Conservation (phyloP, 2,797 vertebrate species). For the Pteropus rufus region DNA sequence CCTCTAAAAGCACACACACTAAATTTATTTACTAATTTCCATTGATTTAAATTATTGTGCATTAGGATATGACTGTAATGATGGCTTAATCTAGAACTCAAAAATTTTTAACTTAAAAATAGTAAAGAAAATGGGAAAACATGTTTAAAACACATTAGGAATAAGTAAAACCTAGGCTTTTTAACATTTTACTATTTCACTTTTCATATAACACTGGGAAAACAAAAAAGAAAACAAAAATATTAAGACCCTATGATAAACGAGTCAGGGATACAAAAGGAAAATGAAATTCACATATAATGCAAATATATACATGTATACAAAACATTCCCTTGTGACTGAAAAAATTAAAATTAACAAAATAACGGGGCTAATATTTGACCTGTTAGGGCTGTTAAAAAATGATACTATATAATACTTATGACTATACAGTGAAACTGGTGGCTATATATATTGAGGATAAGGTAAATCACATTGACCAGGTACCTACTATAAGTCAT, state of each 20-base stretch:
- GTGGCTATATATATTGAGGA: not conserved
- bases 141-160: not conserved
- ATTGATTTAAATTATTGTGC: not conserved
- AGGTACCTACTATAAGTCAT: not conserved
- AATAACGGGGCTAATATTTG: not conserved
- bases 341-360: constrained; percentile 1
- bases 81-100: not conserved
- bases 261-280: not conserved
- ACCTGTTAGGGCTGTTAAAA: not conserved
- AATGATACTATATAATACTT: not conserved
- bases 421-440: not conserved
- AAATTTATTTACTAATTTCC: not conserved
- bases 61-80: not conserved
- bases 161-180: not conserved
- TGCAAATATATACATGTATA: not conserved
- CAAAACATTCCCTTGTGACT: not conserved
- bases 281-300: constrained; percentile 4
- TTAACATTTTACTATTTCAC: not conserved
- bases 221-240: constrained; percentile 20
- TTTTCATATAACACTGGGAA: not conserved
- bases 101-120: not conserved
- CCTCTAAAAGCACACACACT: not conserved
- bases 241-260: not conserved
- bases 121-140: not conserved
- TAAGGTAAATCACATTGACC: not conserved